Evolutionary conservation across 2,113 vertebrate species (phyloP).

Genomic region (Tragulus kanchil): DNA sequence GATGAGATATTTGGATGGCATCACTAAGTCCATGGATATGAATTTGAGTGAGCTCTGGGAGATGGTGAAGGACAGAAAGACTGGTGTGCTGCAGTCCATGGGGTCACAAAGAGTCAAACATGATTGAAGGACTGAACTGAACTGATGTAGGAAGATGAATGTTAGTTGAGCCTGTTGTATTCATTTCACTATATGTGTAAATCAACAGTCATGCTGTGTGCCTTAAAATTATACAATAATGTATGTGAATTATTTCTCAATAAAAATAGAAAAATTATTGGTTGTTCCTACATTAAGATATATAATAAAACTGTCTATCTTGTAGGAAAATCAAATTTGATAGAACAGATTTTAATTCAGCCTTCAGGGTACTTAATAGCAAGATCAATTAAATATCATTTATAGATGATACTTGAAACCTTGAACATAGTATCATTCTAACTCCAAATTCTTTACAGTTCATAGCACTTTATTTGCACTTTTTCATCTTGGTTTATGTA

Average conservation of each 20-base stretch:
- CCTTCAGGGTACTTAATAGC: neutral
- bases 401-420: conserved; percentile 22
- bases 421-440: neutral
- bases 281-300: neutral
- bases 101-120: no score
- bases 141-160: neutral
- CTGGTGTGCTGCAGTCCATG: no score
- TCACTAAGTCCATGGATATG: no score
- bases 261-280: neutral
- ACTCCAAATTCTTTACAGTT: neutral
- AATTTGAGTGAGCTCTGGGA: no score
- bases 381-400: conserved; percentile 40
- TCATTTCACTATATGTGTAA: neutral
- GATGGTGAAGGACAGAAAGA: no score
- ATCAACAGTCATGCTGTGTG: neutral
- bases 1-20: no score
- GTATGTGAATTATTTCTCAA: neutral
- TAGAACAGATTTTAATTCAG: conserved; percentile 39
- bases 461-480: neutral
- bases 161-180: neutral
- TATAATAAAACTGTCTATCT: neutral
- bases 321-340: conserved; percentile 47
- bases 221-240: neutral
- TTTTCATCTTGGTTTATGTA: neutral
- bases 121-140: no score